Evolutionary conservation across 2,888 invertebrate genomes (phyloP).

Genomic region (Pelosia muscerda): DNA sequence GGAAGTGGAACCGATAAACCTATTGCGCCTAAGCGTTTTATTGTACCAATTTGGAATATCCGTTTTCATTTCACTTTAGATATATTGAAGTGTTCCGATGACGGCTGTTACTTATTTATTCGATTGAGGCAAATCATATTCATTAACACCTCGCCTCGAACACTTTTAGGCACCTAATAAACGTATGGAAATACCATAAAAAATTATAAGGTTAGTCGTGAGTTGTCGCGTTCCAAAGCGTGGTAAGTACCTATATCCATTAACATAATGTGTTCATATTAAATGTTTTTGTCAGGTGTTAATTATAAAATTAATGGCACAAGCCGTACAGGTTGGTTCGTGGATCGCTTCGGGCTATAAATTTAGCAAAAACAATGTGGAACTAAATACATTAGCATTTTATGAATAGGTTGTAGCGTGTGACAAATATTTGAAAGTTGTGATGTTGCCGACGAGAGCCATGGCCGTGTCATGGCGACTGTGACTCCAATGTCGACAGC

Average conservation of each 20-base stretch:
- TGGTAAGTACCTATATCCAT: constrained; percentile 43
- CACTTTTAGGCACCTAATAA: constrained; percentile 39
- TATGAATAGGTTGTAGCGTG: constrained; percentile 74
- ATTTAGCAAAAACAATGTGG: constrained; percentile 76
- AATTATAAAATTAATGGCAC: constrained; percentile 69
- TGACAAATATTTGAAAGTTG: constrained; percentile 74
- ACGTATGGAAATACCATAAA: constrained; percentile 51
- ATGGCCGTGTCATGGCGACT: constrained; percentile 33
- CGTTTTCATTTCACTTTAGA: constrained; percentile 70
- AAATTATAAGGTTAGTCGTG: constrained; percentile 36
- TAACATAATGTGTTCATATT: constrained; percentile 61
- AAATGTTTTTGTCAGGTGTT: constrained; percentile 71
- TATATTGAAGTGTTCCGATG: constrained; percentile 58
- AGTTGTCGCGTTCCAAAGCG: constrained; percentile 39
- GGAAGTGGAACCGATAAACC: constrained; percentile 85
- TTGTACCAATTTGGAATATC: constrained; percentile 83
- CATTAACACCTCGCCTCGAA: constrained; percentile 71
- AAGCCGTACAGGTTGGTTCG: constrained; percentile 62
- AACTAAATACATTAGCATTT: constrained; percentile 78
- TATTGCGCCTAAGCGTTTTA: constrained; percentile 85
- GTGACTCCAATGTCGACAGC: constrained; percentile 37
- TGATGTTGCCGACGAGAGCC: constrained; percentile 42
- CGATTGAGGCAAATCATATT: constrained; percentile 61
- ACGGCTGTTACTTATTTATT: constrained; percentile 56
- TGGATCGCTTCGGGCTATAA: constrained; percentile 67